A percentile compares a stretch with the other conserved stretches of the same genome.
Conservation (phyloP, 2,113 vertebrate genomes). For the Trematocara stigmaticum region DNA sequence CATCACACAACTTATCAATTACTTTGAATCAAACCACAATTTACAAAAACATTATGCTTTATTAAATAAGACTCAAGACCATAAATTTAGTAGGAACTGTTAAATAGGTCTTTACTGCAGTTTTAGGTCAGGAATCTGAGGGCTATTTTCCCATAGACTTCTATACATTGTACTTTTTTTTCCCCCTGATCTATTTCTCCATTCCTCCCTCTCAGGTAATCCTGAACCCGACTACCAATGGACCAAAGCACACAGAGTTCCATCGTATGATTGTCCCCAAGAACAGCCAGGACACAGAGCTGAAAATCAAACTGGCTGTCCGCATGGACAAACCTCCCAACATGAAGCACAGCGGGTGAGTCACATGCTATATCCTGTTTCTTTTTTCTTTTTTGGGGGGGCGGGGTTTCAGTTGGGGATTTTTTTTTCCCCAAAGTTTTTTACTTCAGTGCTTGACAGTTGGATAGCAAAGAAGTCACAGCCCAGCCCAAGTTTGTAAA, state of each 20-base stretch:
- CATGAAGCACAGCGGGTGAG: slow-evolving; percentile 97
- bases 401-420: not conserved
- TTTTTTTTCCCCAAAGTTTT: not conserved
- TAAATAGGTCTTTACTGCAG: not conserved
- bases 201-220: slow-evolving; percentile 76
- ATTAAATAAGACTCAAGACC: not conserved
- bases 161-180: not conserved
- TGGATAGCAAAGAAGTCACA: not conserved
- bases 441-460: not conserved
- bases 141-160: not conserved
- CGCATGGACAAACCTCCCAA: slow-evolving; percentile 97
- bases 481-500: not conserved
- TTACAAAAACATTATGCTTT: not conserved
- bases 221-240: slow-evolving; percentile 88
- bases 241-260: slow-evolving; percentile 86
- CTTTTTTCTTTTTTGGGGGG: not conserved
- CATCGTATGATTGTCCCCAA: slow-evolving; percentile 93
- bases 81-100: not conserved
- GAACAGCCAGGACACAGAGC: slow-evolving; percentile 88
- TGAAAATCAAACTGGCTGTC: slow-evolving; percentile 92
- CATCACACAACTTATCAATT: not conserved
- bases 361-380: not conserved
- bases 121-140: not conserved
- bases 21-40: not conserved
- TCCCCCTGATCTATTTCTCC: not conserved